Evolutionary conservation across 2,888 invertebrate species (phyloP), one percentile per base, ranked within the genome.

Genomic region (Acleris holmiana): DNA sequence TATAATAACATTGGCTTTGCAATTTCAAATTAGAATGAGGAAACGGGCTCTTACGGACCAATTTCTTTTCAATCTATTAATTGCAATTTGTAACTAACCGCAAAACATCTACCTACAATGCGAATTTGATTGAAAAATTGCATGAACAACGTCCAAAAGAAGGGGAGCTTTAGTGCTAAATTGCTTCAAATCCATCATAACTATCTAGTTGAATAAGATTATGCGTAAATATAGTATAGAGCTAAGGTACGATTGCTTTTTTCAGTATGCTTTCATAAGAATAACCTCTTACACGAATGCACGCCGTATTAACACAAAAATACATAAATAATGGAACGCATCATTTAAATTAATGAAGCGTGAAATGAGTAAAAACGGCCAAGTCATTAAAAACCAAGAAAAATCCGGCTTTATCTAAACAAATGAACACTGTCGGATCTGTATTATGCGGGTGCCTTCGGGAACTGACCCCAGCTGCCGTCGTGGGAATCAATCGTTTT

Each of bases 41-140:
- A 15, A 40, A 40, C 40, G 15, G 15, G 40, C 15, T 41, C 15
- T 41, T 41, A 41, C 15, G 5, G 23, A 60, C 40, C 15, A 15
- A 55, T 25, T 40, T 23, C 29, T 50, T 54, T 50, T 18, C 48
- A 49, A 48, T n/a, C 41, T 25, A 51, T 67, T 77, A 77, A 79
- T 76, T 73, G 70, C 67, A 63, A 10, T 29, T 29, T 29, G n/a
- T 41, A 41, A n/a, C 41, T 15, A 41, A 41, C 29, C 41, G 68
- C 61, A 61, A 64, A 65, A 65, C 79, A 76, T 77, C 74, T 66
- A 54, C 25, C 74, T 66, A 54, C 25, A 76, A 79, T 77, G 76
- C 67, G 74, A 74, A 75, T 79, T 83, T 85, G 85, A 91, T 91
- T 91, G 89, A 88, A 86, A 90, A 89, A 91, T 91, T 91, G 88